Base-by-base conservation (phyloP, 92 coral and sea anemone species). In the Parazoanthus swiftii region DNA sequence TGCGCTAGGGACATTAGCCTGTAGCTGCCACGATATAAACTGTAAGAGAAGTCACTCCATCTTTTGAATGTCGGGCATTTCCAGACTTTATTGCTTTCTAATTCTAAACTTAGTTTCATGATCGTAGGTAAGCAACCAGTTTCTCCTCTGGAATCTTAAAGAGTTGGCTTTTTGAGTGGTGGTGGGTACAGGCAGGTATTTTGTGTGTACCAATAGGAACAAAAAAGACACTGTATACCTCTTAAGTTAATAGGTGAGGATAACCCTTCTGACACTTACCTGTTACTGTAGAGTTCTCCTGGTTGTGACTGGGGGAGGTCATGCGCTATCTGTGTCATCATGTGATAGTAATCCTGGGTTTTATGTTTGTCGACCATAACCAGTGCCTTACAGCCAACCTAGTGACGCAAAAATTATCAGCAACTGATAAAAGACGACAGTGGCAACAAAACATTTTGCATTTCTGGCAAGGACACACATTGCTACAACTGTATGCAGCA, bases 381-480 rank as follows among this genome's bases (percentile, higher is more conserved):
- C 44, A 97, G 87, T 5, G 97, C 99, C 81, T 97, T 97, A 82
- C 99, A 97, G 36, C 96, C 96, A 88, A 97, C 99, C 99, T 97
- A 37, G 42, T 39, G 0, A 35, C 26, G 44, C 11, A 26, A 46
- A 25, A 63, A 63, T 7, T 63, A 75, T 42, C 25, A 33, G 11
- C 74, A 10, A n/a, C n/a, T n/a, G n/a, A 29, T 5, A 42, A 85
- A 8, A 1, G 38, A 7, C 8, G 37, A 44, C 37, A 79, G 16
- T 13, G 42, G 37, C 42, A 29, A 7, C 16, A 33, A 10, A 29
- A 73, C 20, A 8, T 29, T 73, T 6, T 33, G 43, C 9, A 58
- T 58, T 13, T 56, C 9, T 3, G 65, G 16, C 65, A 15, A 1
- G 8, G 65, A 56, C 0, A 56, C 21, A 56, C 65, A 11, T 16